phyloP scores from a whole-genome alignment of 2,888 invertebrate species.

The Drosophila anomelani region DNA sequence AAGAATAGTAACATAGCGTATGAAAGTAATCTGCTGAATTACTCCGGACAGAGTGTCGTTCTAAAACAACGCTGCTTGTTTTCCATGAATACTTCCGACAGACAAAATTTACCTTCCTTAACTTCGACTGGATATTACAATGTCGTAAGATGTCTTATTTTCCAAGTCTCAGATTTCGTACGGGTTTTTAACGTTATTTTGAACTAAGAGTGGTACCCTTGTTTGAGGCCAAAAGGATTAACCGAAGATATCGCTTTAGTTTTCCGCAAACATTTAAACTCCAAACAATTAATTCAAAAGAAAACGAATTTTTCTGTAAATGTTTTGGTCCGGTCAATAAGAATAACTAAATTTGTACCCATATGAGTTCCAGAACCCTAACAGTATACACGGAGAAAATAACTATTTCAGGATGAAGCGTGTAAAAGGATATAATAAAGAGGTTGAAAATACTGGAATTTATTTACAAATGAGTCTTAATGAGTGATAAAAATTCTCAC shows the following conservation, averaged over 20 bases:
- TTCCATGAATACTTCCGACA: neutral
- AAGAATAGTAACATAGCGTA: neutral
- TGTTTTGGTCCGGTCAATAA: neutral
- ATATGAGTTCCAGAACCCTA: neutral
- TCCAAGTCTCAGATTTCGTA: neutral
- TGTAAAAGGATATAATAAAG: too few species aligned
- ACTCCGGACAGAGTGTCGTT: neutral
- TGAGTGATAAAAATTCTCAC: too few species aligned
- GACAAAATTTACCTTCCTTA: neutral
- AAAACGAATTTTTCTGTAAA: neutral
- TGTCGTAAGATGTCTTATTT: neutral
- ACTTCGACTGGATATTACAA: neutral
- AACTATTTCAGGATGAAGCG: neutral
- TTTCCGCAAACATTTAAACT: neutral
- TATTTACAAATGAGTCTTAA: too few species aligned
- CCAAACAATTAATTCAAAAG: neutral
- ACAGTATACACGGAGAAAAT: neutral
- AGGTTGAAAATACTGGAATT: too few species aligned
- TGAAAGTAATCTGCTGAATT: neutral
- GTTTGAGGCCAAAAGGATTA: neutral
- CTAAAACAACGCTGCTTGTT: neutral
- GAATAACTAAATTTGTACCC: neutral
- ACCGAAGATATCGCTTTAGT: neutral
- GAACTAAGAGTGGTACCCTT: neutral
- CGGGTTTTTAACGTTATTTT: neutral